Conservation (phyloP, 2,113 vertebrate species). For the Planiliza haematocheilus region DNA sequence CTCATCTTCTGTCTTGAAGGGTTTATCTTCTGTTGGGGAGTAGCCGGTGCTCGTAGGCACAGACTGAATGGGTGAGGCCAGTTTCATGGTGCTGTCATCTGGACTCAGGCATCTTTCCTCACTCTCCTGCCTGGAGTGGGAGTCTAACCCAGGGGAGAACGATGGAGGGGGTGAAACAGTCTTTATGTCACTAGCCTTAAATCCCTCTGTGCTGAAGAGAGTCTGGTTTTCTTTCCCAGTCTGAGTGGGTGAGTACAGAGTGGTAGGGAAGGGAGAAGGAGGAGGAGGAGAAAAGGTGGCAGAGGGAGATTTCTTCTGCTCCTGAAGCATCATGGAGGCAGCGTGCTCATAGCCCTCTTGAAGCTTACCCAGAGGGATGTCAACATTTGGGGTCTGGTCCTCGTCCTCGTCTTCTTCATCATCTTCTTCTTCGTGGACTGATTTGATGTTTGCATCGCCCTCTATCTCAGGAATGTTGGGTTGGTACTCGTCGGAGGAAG, state of each 20-base stretch:
- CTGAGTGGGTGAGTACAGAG: constrained; percentile 45
- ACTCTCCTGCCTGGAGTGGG: constrained; percentile 79
- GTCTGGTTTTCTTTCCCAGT: constrained; percentile 47
- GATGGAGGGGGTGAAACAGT: constrained; percentile 64
- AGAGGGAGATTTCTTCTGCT: constrained; percentile 67
- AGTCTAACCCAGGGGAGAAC: constrained; percentile 74
- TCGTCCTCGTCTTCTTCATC: constrained; percentile 89
- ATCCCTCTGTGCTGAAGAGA: constrained; percentile 47
- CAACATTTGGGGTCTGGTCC: constrained; percentile 85
- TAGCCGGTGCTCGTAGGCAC: constrained; percentile 94
- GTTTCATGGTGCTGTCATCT: constrained; percentile 95
- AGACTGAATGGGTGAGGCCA: constrained; percentile 93
- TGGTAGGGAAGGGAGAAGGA: constrained; percentile 32
- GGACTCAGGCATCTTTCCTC: constrained; percentile 94
- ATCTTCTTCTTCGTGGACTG: constrained; percentile 82
- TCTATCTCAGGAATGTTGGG: constrained; percentile 84
- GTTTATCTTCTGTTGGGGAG: constrained; percentile 93
- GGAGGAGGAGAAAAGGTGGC: constrained; percentile 29
- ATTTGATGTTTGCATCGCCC: constrained; percentile 76
- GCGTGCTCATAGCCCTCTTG: constrained; percentile 82
- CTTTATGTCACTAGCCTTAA: constrained; percentile 60
- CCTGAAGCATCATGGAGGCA: constrained; percentile 77
- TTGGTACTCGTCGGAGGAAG: constrained; percentile 93
- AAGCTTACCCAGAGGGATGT: constrained; percentile 87
- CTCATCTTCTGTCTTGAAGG: constrained; percentile 77